These are phyloP conservation scores for Anas acuta DNA, from an alignment of 2,797 vertebrate species.

Conservation along the genomic window DNA sequence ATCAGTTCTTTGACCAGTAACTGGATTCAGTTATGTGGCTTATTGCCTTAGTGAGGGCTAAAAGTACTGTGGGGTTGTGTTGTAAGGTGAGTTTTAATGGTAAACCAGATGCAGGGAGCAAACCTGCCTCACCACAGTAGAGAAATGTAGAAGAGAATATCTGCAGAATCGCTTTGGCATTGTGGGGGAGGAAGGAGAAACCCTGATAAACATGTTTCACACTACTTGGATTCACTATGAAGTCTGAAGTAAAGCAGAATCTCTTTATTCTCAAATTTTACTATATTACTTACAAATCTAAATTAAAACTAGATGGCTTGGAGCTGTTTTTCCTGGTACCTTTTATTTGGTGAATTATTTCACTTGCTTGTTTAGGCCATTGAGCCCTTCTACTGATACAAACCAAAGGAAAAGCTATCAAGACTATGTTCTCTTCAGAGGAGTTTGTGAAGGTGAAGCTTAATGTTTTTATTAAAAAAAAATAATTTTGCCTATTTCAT, in stretches of 20 bases:
- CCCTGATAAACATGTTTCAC: background rate
- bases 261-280: background rate
- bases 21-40: background rate
- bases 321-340: background rate
- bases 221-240: background rate
- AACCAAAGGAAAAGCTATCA: background rate
- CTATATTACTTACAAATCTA: background rate
- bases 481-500: background rate
- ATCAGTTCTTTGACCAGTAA: background rate
- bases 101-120: background rate
- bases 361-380: background rate
- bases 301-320: background rate
- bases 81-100: background rate
- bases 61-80: background rate
- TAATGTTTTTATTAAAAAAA: background rate
- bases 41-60: background rate
- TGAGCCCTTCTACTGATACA: background rate
- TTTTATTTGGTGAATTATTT: background rate
- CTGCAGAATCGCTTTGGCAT: background rate
- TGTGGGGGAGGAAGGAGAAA: background rate
- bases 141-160: background rate
- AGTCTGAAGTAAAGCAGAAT: background rate
- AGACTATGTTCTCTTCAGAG: background rate
- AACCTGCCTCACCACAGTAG: background rate
- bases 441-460: conserved; percentile 3